phyloP scores from a whole-genome alignment of 2,888 invertebrate species.

The Cryptosula pallasiana region DNA sequence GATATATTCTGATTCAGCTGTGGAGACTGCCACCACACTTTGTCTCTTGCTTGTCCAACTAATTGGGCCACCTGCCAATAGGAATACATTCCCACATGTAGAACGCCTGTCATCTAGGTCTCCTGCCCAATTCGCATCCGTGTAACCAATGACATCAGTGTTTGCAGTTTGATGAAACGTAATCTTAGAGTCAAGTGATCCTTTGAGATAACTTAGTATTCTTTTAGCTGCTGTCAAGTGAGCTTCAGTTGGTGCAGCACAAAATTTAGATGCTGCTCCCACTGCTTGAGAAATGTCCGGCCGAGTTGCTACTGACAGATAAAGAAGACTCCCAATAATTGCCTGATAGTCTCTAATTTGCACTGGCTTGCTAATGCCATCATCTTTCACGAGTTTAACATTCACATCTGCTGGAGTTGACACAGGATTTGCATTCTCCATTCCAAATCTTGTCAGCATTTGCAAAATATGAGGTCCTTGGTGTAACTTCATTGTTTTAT shows the following conservation, averaged over 20 bases:
- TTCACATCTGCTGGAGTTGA: slow-evolving; percentile 27
- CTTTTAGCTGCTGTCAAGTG: slow-evolving; percentile 30
- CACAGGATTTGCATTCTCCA: slow-evolving; percentile 27
- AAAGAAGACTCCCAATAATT: slow-evolving; percentile 28
- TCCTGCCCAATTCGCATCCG: slow-evolving; percentile 42
- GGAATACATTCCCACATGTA: slow-evolving; percentile 37
- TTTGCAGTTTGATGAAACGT: neutral
- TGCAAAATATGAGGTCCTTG: slow-evolving; percentile 26
- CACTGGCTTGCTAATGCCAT: slow-evolving; percentile 5
- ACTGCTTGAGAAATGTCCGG: slow-evolving; percentile 31
- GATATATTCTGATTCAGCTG: too few species aligned
- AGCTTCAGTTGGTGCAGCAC: slow-evolving; percentile 28
- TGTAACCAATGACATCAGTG: slow-evolving; percentile 31
- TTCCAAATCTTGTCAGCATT: slow-evolving; percentile 26
- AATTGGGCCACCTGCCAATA: slow-evolving; percentile 35
- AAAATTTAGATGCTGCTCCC: slow-evolving; percentile 26
- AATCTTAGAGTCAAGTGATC: slow-evolving; percentile 26
- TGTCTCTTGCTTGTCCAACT: too few species aligned
- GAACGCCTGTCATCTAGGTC: slow-evolving; percentile 36
- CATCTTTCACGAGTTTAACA: slow-evolving; percentile 22
- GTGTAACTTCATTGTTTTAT: neutral
- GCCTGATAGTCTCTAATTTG: slow-evolving; percentile 26
- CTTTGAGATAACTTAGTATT: slow-evolving; percentile 28
- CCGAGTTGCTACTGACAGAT: slow-evolving; percentile 29
- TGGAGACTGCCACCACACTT: too few species aligned